Evolutionary conservation across 2,797 vertebrate genomes (phyloP), one percentile per base, ranked within the genome.

Genomic region (Gorsachius magnificus): DNA sequence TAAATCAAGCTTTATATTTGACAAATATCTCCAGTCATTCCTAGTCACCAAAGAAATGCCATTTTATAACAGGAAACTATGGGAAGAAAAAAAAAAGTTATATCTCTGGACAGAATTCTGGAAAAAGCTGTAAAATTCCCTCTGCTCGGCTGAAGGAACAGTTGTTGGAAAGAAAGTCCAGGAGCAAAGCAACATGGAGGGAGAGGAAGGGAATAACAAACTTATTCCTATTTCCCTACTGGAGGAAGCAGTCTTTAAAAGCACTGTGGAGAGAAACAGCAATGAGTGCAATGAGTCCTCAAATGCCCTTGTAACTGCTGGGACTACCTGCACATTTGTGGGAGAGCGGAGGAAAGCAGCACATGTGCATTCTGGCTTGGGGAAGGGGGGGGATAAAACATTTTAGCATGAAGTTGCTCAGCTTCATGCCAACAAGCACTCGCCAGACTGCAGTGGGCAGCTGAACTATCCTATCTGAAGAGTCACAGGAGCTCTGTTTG

Each of bases 401-500:
- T 35, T 51, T 76, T 17, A 76, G n/a, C 18, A 1, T 5, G 51
- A 58, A 54, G 19, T 17, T 78, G 69, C 54, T 78, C 58, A 51
- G 48, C 57, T 22, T 69, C 5, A 9, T 53, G 74, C 58, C 43
- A 48, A 6, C 31, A 31, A 61, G 25, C 65, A 9, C 79, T 56
- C 51, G 25, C 43, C 77, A 56, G 33, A 7, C 65, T 24, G 46
- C 80, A 48, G 54, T 2, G 35, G 82, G 51, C 66, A 79, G 83
- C 72, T 64, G 87, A 66, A 13, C 74, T 87, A 1, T 29, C 63
- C 77, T 66, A 41, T 74, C 83, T 66, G 6, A 41, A 86, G 61
- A 69, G 91, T 57, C 69, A 35, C 58, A 13, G 25, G 57, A 86
- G 63, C 85, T 82, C 38, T 90, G 85, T 93, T 96, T 91, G 93